Evolutionary conservation across 37 sponge, comb jelly and placozoan species (phyloP), one percentile per base, ranked within the genome.

Genomic region (Eunapius fragilis): DNA sequence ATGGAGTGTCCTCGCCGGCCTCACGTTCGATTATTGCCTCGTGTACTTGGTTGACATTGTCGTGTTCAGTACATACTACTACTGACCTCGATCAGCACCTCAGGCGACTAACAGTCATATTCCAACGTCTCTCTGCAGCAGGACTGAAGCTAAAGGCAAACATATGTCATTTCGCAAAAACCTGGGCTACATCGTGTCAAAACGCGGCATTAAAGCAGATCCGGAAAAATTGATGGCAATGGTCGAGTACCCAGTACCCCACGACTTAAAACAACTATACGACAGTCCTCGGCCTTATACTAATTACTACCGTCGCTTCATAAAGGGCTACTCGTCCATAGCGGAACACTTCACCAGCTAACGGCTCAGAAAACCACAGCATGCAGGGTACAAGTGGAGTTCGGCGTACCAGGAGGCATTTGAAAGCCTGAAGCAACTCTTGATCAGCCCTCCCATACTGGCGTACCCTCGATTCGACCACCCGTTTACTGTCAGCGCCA

Each of bases 281-380:
- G 85, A 37, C 27, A 73, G 12, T 86, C 82, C 36, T 26, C 82
- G 1, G 80, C 81, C 12, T 25, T 49, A n/a, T 31, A 35, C 74
- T 31, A 86, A 86, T 83, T 86, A 69, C 71, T 86, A 86, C 73
- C 70, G 87, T 11, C 37, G 74, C 58, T 85, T 76, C 36, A 85
- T 85, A 24, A 37, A 37, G 28, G 48, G 69, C 27, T 76, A 67
- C n/a, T 70, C 83, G 45, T 37, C 28, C 30, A 82, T 72, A 24
- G 83, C 83, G 27, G 37, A 79, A 31, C 85, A 24, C 36, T 85
- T 48, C 34, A 85, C 36, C 30, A 38, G 69, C 23, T 85, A 78
- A 77, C n/a, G n/a, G n/a, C 76, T 58, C 67, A 31, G 33, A 85
- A 85, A 68, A 49, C 77, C 30, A 35, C 35, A 25, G 80, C 25